phyloP scores from a whole-genome alignment of 2,113 vertebrate genomes.

The Microcebus ravelobensis region DNA sequence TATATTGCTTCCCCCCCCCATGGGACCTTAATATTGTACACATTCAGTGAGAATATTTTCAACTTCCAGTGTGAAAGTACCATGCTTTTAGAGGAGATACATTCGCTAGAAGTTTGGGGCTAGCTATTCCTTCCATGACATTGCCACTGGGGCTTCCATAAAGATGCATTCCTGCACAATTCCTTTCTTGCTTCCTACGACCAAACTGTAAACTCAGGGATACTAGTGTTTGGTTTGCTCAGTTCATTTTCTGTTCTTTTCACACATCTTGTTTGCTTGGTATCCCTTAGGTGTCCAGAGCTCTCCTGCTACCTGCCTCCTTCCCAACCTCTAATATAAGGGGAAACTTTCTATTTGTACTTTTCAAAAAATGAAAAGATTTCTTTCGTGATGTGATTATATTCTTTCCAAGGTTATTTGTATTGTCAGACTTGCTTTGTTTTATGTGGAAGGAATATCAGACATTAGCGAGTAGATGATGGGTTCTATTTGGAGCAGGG shows the following conservation, averaged over 20 bases:
- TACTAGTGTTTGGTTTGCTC: not conserved
- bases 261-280: not conserved
- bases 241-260: not conserved
- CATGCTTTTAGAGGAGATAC: not conserved
- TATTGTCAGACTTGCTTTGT: slow-evolving; percentile 38
- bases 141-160: not conserved
- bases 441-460: not conserved
- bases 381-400: not conserved
- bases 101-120: not conserved
- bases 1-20: not conserved
- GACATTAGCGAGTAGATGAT: not conserved
- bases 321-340: not conserved
- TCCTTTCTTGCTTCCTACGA: not conserved
- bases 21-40: not conserved
- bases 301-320: not conserved
- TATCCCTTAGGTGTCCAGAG: not conserved
- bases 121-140: not conserved
- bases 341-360: not conserved
- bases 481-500: not conserved
- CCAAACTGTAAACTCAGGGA: not conserved
- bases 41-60: not conserved
- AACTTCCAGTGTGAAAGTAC: not conserved
- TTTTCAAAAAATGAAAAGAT: not conserved
- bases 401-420: not conserved
- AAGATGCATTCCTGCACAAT: not conserved